Percentiles rank a stretch among this genome's conserved stretches.
phyloP scores from a whole-genome alignment of 2,113 vertebrate genomes.

The Coregonus clupeaformis region DNA sequence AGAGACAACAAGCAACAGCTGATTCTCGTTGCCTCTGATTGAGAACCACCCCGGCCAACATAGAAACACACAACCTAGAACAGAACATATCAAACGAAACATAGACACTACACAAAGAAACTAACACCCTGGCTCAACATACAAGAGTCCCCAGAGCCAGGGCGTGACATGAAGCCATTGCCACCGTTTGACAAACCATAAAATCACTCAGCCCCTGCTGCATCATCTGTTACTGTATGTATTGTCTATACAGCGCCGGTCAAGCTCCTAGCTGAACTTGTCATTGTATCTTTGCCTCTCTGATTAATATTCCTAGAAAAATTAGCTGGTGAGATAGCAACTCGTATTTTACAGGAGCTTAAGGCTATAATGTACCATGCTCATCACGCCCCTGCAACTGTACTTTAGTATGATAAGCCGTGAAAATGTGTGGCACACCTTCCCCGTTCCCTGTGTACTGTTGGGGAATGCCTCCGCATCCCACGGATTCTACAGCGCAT shows the following conservation, averaged over 20 bases:
- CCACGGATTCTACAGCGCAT: conserved; percentile 15
- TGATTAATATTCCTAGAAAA: conserved; percentile 62
- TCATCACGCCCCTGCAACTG: conserved; percentile 27
- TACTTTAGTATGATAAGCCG: conserved; percentile 54
- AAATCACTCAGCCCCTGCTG: conserved; percentile 22
- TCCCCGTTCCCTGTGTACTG: conserved; percentile 18
- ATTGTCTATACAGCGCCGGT: too few relatives aligned
- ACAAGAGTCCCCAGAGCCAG: too few relatives aligned
- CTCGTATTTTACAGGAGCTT: conserved; percentile 48
- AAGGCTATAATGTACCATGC: conserved; percentile 44
- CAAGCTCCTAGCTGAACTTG: conserved; percentile 20
- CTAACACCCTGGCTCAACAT: too few relatives aligned
- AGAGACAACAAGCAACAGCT: too few relatives aligned
- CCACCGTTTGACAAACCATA: conserved; percentile 28
- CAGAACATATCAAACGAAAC: too few relatives aligned
- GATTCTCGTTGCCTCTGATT: too few relatives aligned
- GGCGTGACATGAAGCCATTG: too few relatives aligned
- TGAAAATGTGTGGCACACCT: conserved; percentile 48
- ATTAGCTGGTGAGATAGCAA: conserved; percentile 44
- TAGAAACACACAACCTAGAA: too few relatives aligned
- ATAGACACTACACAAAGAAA: too few relatives aligned
- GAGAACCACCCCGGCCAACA: too few relatives aligned
- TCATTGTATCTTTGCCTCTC: conserved; percentile 52
- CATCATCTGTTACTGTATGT: too few relatives aligned
- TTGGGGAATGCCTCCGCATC: conserved; percentile 17